Evolutionary conservation across 1,140 invertebrate genomes (phyloP).

Genomic region (Aphelinus certus): DNA sequence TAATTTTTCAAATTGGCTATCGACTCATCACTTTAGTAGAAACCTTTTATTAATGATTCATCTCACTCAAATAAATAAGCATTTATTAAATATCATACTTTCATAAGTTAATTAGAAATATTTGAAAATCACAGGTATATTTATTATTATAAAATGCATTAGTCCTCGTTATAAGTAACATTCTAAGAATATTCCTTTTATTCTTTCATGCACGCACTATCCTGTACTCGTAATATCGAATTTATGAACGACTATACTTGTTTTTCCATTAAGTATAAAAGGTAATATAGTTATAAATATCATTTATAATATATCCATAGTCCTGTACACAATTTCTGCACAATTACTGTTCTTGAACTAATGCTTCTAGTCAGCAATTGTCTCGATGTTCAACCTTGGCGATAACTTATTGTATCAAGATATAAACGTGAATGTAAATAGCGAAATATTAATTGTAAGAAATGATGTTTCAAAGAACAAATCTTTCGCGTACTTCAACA

Average conservation of each 20-base stretch:
- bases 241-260: slow-evolving; percentile 32
- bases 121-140: slow-evolving; percentile 34
- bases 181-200: slow-evolving; percentile 9
- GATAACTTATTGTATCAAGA: too few species aligned
- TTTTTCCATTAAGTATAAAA: slow-evolving; percentile 37
- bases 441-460: background rate
- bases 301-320: slow-evolving; percentile 49
- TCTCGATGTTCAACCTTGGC: background rate
- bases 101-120: slow-evolving; percentile 10
- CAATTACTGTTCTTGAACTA: slow-evolving; percentile 44
- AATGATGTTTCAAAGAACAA: background rate
- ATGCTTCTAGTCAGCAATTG: slow-evolving; percentile 32
- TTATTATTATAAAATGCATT: slow-evolving; percentile 20
- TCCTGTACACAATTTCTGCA: slow-evolving; percentile 49
- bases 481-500: background rate
- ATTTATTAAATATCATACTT: background rate
- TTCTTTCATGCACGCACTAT: background rate
- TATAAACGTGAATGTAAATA: too few species aligned
- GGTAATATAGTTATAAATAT: slow-evolving; percentile 40
- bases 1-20: too few species aligned
- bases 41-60: slow-evolving; percentile 13
- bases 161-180: background rate
- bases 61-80: background rate
- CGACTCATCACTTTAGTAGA: background rate
- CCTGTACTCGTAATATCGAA: slow-evolving; percentile 20